Conservation (phyloP, 2,113 vertebrate genomes). For the Crotalus tigris region DNA sequence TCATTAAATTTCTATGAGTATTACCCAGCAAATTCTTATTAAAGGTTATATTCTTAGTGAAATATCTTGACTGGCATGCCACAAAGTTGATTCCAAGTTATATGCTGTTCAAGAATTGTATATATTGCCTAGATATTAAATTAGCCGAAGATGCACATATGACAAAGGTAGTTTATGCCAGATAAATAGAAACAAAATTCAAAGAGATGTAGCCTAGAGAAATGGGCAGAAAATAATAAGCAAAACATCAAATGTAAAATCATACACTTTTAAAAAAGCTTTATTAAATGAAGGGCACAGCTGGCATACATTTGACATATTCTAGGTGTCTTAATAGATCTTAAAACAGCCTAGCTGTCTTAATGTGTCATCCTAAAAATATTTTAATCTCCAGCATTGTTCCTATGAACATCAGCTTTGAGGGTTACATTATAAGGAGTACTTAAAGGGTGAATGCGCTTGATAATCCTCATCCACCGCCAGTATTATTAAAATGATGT, state of each 20-base stretch:
- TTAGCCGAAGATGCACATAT: not conserved
- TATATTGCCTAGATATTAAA: not conserved
- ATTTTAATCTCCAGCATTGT: not conserved
- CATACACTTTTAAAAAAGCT: not conserved
- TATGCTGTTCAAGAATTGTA: not conserved
- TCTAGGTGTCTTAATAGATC: not conserved
- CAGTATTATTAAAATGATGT: not conserved
- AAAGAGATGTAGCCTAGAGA: not conserved
- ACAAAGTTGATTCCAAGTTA: not conserved
- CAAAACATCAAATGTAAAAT: not conserved
- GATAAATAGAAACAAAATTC: not conserved
- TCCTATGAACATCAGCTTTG: not conserved
- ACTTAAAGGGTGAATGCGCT: not conserved
- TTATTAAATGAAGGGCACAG: not conserved
- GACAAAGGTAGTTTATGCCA: not conserved
- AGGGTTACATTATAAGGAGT: not conserved
- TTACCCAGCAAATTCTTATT: not conserved
- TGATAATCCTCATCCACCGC: not conserved
- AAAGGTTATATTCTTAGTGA: not conserved
- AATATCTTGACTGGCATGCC: not conserved
- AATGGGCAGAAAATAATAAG: not conserved
- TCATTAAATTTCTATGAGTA: not conserved
- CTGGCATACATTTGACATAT: not conserved
- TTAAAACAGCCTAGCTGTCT: not conserved
- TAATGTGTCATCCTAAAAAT: not conserved